Base-by-base conservation (phyloP, 1,140 invertebrate species). In the Samia ricini region DNA sequence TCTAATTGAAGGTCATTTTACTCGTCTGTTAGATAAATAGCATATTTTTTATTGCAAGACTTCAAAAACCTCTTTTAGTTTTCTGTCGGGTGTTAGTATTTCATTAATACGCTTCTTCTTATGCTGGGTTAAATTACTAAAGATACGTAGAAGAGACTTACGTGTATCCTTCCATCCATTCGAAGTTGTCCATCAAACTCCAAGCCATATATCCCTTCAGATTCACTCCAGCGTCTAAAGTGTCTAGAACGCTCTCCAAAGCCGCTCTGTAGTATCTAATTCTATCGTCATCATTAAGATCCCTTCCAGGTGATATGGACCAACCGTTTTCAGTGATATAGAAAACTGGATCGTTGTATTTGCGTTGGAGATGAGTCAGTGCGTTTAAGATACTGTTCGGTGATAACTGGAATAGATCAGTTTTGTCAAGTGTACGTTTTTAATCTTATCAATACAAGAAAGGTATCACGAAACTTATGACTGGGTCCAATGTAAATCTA, bases 221-320 rank as follows among this genome's bases (percentile, higher is more conserved):
- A 80, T 29, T 79, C 94, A 96, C 79, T 94, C 93, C 22, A 95
- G 94, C 59, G 91, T 91, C 77, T 93, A 93, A 2, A 94, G 72
- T 20, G 93, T 95, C 86, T 94, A 97, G 68, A 86, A 92, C 74
- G 92, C 91, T 26, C 89, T 92, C 79, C 67, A 88, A 88, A 71
- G 65, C 67, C 23, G 66, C 67, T 55, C 61, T 65, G 36, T 81
- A 80, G 58, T 87, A 83, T 1, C 29, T 77, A 56, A 76, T 80
- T 55, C 76, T 84, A 50, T 90, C 79, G 2, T 88, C 65, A 73
- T 95, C 94, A 20, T 90, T 69, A 6, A 92, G 62, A 21, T 89
- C 82, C 2, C 81, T 89, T 15, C 80, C 77, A 18, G 64, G 54
- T 1, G 36, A 0, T 7, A 62, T 54, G 0, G 81, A 79, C 79